Percentiles rank a stretch among this genome's conserved stretches.
phyloP scores from a whole-genome alignment of 2,113 vertebrate genomes.

The Ammodramus savannarum region DNA sequence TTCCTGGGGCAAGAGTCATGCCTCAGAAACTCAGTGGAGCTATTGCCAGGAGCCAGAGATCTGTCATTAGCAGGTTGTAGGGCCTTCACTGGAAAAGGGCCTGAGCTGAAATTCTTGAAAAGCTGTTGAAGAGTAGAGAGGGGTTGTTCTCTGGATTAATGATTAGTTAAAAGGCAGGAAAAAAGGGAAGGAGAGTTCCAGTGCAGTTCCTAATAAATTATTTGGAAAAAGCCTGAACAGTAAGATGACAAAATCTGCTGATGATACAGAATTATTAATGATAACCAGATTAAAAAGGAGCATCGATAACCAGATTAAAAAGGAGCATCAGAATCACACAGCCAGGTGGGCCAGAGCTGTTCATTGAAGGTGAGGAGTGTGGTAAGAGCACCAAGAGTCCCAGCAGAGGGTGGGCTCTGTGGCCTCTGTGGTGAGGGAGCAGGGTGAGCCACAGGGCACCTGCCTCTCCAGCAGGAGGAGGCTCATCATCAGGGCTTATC shows the following conservation, averaged over 20 bases:
- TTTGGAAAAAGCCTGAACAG: background rate
- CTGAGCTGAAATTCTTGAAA: background rate
- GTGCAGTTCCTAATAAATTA: background rate
- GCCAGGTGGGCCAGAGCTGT: background rate
- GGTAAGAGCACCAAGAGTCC: fast-evolving
- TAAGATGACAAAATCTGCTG: background rate
- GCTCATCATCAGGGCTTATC: background rate
- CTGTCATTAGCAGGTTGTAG: background rate
- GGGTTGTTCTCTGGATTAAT: background rate
- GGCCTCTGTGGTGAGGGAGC: background rate
- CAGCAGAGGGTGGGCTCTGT: background rate
- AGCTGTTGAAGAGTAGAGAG: background rate
- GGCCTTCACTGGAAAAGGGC: background rate
- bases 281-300: background rate
- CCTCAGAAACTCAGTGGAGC: background rate
- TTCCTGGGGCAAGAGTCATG: background rate
- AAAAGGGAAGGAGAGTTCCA: background rate
- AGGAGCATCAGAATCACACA: fast-evolving
- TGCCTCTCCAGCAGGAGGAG: background rate
- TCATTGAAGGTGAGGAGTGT: background rate
- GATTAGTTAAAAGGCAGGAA: background rate
- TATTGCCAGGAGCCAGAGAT: background rate
- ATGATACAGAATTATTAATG: slow-evolving; percentile 4
- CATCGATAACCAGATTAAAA: background rate
- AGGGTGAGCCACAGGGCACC: background rate